phyloP scores from a whole-genome alignment of 2,888 invertebrate species.

The Cyrtodaria siliqua region DNA sequence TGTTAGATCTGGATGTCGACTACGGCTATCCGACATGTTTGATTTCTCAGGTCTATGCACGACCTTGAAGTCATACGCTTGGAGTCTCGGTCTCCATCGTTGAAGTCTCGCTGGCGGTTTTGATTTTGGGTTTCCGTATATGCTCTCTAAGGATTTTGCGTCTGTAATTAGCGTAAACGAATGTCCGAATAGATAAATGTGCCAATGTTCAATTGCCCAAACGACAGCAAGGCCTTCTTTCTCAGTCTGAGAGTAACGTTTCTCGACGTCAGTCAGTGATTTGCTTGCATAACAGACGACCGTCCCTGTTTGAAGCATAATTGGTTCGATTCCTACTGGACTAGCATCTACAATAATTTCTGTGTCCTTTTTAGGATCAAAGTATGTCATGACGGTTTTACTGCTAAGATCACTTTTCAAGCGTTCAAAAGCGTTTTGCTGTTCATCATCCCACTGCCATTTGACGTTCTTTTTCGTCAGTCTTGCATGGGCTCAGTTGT shows the following conservation, averaged over 20 bases:
- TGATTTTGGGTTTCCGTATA: too few relatives aligned
- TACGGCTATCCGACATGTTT: slow-evolving; percentile 71
- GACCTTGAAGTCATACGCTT: slow-evolving; percentile 45
- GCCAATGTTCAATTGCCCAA: slow-evolving; percentile 66
- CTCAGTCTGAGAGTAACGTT: too few relatives aligned
- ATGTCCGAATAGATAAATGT: slow-evolving; percentile 56
- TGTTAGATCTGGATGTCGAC: too few relatives aligned
- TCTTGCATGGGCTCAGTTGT: slow-evolving; percentile 1
- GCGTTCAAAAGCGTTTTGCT: slow-evolving; percentile 55
- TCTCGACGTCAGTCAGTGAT: slow-evolving; percentile 37
- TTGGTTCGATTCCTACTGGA: too few relatives aligned
- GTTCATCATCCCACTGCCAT: slow-evolving; percentile 23
- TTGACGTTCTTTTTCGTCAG: slow-evolving; percentile 4
- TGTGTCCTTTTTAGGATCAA: slow-evolving; percentile 32
- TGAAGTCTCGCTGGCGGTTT: slow-evolving; percentile 64
- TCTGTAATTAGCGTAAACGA: slow-evolving; percentile 64
- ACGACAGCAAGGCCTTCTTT: too few relatives aligned
- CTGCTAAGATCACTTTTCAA: slow-evolving; percentile 42
- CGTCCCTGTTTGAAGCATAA: too few relatives aligned
- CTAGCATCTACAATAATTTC: slow-evolving; percentile 9
- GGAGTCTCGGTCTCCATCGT: slow-evolving; percentile 54
- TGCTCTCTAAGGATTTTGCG: too few relatives aligned
- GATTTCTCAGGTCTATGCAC: slow-evolving; percentile 59
- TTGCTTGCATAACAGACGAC: too few relatives aligned
- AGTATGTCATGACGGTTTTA: slow-evolving; percentile 26